Evolutionary conservation across 1,140 invertebrate genomes (phyloP), one percentile per base, ranked within the genome.

Genomic region (Eriosoma lanigerum): DNA sequence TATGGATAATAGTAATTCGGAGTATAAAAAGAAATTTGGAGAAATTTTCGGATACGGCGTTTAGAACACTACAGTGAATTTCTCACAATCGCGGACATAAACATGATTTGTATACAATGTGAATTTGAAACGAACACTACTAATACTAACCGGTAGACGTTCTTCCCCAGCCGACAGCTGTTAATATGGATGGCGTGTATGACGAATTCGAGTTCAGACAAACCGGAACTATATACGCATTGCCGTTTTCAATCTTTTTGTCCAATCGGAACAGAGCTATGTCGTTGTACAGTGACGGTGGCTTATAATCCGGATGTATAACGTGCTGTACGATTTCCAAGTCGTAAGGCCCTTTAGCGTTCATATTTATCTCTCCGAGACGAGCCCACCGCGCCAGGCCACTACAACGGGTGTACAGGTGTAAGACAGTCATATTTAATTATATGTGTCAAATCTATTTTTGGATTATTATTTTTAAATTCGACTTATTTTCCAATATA

Each of bases 111-210:
- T 38, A 8, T 38, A 38, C 32, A n/a, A n/a, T n/a, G 32, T 38
- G 32, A 38, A 38, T 38, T 58, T 26, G 21, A 3, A 13, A 21
- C 12, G 13, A 15, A 13, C 10, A 24, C 12, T 3, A 6, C n/a
- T n/a, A 29, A 15, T 13, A 82, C 81, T 64, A 29, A 84, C 83
- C 83, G 9, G 78, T 82, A 19, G 64, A 80, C 13, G 54, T 82
- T 21, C 85, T 84, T 64, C 88, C 88, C 88, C 88, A 89, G 24
- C 89, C 89, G 32, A 86, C 89, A 3, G 86, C 87, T 70, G 87
- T 87, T 48, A 82, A 88, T n/a, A 81, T 76, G 19, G 50, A 83
- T 0, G 58, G 60, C 0, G 5, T 46, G 8, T 66, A 10, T 13
- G 32, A 17, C 17, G 5, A 19, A 17, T 48, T 46, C 0, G 52